Percentiles rank a stretch among this genome's conserved stretches.
Conservation (phyloP, 2,113 vertebrate species). For the Zingel zingel region DNA sequence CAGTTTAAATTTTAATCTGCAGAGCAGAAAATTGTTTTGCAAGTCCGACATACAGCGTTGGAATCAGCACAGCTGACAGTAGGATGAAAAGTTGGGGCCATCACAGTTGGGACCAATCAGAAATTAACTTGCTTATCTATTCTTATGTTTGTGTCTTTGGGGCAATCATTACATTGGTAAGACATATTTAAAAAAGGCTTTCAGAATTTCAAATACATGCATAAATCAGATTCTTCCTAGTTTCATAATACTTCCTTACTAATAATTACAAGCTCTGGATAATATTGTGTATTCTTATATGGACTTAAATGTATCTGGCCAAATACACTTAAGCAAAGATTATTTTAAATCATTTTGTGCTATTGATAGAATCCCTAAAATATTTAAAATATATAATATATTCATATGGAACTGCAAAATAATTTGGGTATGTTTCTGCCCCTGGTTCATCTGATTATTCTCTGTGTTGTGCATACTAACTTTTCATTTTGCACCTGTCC, state of each 20-base stretch:
- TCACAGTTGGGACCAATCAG: no score
- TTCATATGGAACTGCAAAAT: no score
- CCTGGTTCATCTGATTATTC: no score
- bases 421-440: no score
- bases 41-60: not conserved
- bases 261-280: not conserved
- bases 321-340: no score
- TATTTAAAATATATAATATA: no score
- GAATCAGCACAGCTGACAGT: not conserved
- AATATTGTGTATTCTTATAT: not conserved
- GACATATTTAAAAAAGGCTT: no score
- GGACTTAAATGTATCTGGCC: no score
- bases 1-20: conserved; percentile 7
- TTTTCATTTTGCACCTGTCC: not conserved
- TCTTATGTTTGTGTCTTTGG: not conserved
- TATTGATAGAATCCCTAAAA: no score
- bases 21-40: not conserved
- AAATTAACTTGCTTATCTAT: not conserved
- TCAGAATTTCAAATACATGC: not conserved
- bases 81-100: not conserved
- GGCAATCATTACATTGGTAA: not conserved
- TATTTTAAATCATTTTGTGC: no score
- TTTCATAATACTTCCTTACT: not conserved
- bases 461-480: no score
- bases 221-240: not conserved